Conservation (phyloP, 2,797 vertebrate genomes). For the Amniataba percoides region DNA sequence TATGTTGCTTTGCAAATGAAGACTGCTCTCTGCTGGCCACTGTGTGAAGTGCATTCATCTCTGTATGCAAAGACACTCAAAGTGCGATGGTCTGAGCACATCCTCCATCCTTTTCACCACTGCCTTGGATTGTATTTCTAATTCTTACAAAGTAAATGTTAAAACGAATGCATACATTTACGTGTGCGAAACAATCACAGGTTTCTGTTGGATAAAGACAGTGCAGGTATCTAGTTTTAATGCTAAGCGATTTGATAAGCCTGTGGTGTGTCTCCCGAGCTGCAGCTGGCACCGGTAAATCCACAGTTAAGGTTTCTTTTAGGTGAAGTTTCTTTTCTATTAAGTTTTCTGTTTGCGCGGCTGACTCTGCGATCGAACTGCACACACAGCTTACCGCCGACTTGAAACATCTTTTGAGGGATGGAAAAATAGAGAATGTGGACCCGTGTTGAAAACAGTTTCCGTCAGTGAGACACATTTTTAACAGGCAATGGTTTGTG, state of each 20-base stretch:
- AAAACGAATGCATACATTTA: constrained; percentile 8
- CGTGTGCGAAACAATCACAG: neutral
- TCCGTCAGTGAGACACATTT: constrained; percentile 45
- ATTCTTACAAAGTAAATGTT: constrained; percentile 8
- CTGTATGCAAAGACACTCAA: constrained; percentile 5
- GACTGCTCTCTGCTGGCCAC: constrained; percentile 82
- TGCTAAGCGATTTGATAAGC: constrained; percentile 22
- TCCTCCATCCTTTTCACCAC: constrained; percentile 7
- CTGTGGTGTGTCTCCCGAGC: constrained; percentile 31
- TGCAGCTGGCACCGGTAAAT: constrained; percentile 48
- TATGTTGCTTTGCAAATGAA: constrained; percentile 44
- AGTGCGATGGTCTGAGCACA: neutral
- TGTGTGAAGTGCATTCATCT: constrained; percentile 28
- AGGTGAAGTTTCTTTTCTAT: constrained; percentile 28
- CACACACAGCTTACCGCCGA: constrained; percentile 37
- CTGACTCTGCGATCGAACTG: constrained; percentile 43
- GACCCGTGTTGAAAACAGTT: constrained; percentile 50
- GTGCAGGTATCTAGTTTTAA: constrained; percentile 36
- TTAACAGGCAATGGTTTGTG: neutral
- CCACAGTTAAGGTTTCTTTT: constrained; percentile 43
- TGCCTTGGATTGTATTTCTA: constrained; percentile 23
- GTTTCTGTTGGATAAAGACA: constrained; percentile 16
- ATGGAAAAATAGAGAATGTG: constrained; percentile 26
- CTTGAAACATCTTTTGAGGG: constrained; percentile 41
- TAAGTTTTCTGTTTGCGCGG: constrained; percentile 47